phyloP scores from a whole-genome alignment of 2,888 invertebrate genomes.

The Drosophila meridiana region DNA sequence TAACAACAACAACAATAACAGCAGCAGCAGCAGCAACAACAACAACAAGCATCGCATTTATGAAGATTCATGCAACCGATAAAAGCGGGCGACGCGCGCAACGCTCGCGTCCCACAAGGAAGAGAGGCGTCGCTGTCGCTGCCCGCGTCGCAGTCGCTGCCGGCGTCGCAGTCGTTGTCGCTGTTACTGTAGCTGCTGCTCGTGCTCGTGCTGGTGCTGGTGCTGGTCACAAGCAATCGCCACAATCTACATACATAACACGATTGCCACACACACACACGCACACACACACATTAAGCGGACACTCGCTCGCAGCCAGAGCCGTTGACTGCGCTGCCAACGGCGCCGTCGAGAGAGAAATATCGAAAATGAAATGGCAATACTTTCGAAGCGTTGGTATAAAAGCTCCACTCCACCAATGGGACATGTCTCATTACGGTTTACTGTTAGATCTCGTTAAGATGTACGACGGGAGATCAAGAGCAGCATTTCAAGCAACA shows the following conservation, averaged over 20 bases:
- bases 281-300: constrained; percentile 33
- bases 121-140: constrained; percentile 52
- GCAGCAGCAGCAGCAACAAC: constrained; percentile 7
- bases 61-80: constrained; percentile 73
- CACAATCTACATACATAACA: constrained; percentile 79
- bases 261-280: constrained; percentile 53
- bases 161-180: constrained; percentile 1
- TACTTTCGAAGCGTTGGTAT: constrained; percentile 83
- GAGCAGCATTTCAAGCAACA: constrained; percentile 42
- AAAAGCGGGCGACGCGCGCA: constrained; percentile 37
- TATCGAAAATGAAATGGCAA: constrained; percentile 81
- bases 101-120: constrained; percentile 61
- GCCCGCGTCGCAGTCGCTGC: constrained; percentile 17
- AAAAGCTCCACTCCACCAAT: constrained; percentile 84
- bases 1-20: constrained; percentile 28
- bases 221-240: constrained; percentile 33
- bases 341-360: constrained; percentile 59
- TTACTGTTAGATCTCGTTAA: constrained; percentile 84
- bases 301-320: neutral
- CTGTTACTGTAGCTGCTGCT: neutral
- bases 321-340: constrained; percentile 23
- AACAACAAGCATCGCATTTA: constrained; percentile 39
- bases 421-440: constrained; percentile 85
- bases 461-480: constrained; percentile 83
- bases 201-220: neutral